Evolutionary conservation across 2,113 vertebrate species (phyloP).

Genomic region (Ibidorhyncha struthersii): DNA sequence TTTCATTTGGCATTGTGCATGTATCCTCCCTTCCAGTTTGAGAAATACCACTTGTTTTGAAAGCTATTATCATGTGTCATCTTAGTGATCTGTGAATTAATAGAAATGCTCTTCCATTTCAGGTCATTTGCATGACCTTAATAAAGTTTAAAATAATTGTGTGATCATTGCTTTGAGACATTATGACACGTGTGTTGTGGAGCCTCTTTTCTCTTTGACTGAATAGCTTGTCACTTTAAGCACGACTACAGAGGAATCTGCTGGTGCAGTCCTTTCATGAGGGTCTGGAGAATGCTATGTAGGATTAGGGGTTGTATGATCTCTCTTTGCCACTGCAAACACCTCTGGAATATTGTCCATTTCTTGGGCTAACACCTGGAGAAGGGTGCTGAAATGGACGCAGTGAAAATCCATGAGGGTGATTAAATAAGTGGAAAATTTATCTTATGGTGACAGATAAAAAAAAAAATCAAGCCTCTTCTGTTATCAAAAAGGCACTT

Average conservation of each 20-base stretch:
- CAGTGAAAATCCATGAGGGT: not conserved
- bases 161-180: not conserved
- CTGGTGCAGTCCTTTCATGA: not conserved
- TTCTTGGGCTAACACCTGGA: not conserved
- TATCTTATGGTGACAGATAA: not conserved
- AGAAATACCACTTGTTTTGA: not conserved
- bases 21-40: not conserved
- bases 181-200: not conserved
- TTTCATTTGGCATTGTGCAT: not conserved
- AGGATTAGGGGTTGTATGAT: not conserved
- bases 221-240: not conserved
- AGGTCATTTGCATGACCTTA: not conserved
- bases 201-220: not conserved
- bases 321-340: not conserved
- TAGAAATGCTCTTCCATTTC: not conserved
- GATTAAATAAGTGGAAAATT: not conserved
- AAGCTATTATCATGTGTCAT: not conserved
- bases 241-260: not conserved
- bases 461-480: not conserved
- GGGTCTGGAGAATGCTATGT: not conserved
- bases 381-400: not conserved
- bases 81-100: not conserved
- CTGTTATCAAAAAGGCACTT: constrained; percentile 2
- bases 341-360: not conserved
- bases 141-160: not conserved